These are phyloP conservation scores for Decapterus maruadsi DNA, from an alignment of 2,797 vertebrate genomes.

Conservation along the genomic window DNA sequence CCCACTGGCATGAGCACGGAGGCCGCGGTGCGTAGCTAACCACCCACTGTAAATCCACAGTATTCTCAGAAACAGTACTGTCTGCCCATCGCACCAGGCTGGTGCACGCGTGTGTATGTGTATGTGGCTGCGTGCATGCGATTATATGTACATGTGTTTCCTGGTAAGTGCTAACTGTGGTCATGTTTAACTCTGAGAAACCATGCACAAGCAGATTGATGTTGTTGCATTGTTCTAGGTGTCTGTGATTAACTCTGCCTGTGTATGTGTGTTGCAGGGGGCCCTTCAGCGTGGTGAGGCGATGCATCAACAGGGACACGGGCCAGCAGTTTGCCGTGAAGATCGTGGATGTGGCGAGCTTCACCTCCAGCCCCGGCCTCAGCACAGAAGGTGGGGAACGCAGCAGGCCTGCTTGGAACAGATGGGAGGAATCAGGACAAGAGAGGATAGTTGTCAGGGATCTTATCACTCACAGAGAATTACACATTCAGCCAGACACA, in stretches of 20 bases:
- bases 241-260: conserved; percentile 11
- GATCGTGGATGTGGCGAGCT: conserved; percentile 99
- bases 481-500: conserved; percentile 8
- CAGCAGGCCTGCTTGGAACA: conserved; percentile 19
- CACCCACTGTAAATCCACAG: conserved; percentile 53
- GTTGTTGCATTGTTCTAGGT: conserved; percentile 5
- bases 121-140: background rate
- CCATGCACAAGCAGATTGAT: background rate
- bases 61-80: conserved; percentile 34
- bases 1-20: conserved; percentile 56
- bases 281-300: conserved; percentile 97
- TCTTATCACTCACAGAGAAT: conserved; percentile 24
- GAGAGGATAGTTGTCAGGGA: conserved; percentile 14
- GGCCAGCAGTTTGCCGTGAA: conserved; percentile 99
- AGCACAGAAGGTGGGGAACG: conserved; percentile 95
- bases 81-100: conserved; percentile 18
- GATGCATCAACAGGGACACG: conserved; percentile 99
- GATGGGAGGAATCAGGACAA: conserved; percentile 46
- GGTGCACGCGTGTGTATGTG: conserved; percentile 10
- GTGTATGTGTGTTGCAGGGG: conserved; percentile 85
- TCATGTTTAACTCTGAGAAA: conserved; percentile 17
- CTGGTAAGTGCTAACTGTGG: background rate
- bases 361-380: conserved; percentile 99
- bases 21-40: conserved; percentile 50
- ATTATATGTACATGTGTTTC: conserved; percentile 24